Evolutionary conservation across 1,140 invertebrate genomes (phyloP).

Genomic region (Brachystomella parvula): DNA sequence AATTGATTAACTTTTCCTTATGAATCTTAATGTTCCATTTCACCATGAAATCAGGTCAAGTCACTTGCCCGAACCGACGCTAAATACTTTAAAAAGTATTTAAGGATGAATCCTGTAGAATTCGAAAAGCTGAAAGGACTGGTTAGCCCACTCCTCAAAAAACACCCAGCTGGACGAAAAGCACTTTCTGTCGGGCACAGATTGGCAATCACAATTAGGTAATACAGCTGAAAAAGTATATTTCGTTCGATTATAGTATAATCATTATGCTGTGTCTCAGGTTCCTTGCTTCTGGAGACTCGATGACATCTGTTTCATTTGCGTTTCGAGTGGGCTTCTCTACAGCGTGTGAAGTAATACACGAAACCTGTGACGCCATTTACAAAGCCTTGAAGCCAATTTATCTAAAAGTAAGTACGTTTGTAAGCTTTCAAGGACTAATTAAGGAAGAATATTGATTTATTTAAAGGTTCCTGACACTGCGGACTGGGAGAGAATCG

Average conservation of each 20-base stretch:
- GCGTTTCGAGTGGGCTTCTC: conserved; percentile 35
- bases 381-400: conserved; percentile 30
- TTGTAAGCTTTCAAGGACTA: neutral
- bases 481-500: conserved; percentile 39
- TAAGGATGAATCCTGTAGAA: conserved; percentile 5
- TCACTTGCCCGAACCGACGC: neutral
- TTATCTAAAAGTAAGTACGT: neutral
- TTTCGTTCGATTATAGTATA: neutral
- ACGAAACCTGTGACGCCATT: conserved; percentile 33
- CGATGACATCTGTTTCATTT: conserved; percentile 27
- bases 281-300: conserved; percentile 37
- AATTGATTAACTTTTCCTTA: neutral
- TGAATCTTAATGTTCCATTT: neutral
- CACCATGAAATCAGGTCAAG: conserved; percentile 9
- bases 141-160: neutral
- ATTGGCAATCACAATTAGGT: conserved; percentile 17
- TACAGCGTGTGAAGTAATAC: conserved; percentile 27
- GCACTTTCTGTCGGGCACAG: conserved; percentile 5
- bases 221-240: neutral
- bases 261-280: neutral
- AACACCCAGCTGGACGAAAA: conserved; percentile 8
- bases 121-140: conserved; percentile 5
- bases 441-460: neutral
- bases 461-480: conserved; percentile 23
- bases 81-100: conserved; percentile 15